Percentiles rank a stretch among this genome's conserved stretches.
Evolutionary conservation across 2,797 vertebrate species (phyloP).

Genomic region (Australoheros facetus): DNA sequence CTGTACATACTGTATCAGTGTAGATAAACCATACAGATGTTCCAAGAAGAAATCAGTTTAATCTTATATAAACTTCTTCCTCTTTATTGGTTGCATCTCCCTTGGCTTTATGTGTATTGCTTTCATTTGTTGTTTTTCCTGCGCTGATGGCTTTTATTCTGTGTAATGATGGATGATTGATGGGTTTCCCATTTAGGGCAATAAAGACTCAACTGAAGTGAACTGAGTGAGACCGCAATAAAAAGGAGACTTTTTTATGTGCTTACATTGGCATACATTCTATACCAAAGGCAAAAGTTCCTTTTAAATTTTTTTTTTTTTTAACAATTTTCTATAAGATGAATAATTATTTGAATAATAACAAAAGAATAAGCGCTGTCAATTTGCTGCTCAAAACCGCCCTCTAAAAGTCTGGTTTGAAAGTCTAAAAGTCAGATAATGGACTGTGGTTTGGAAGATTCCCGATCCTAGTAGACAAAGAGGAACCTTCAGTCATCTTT

Average conservation of each 20-base stretch:
- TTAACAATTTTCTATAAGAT: neutral
- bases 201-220: neutral
- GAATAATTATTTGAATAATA: neutral
- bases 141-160: neutral
- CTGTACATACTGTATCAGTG: neutral
- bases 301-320: neutral
- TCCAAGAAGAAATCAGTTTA: neutral
- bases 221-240: neutral
- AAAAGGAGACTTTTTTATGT: neutral
- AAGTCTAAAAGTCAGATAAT: neutral
- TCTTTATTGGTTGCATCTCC: neutral
- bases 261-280: neutral
- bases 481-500: conserved; percentile 27
- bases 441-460: neutral
- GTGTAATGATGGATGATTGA: conserved; percentile 10
- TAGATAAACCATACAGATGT: neutral
- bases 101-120: neutral
- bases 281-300: neutral
- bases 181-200: neutral
- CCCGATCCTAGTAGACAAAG: conserved; percentile 18
- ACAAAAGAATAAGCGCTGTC: neutral
- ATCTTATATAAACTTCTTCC: neutral
- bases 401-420: neutral
- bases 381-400: neutral
- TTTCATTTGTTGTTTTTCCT: neutral